phyloP scores from a whole-genome alignment of 2,113 vertebrate species.

The Pteruthius melanotis region DNA sequence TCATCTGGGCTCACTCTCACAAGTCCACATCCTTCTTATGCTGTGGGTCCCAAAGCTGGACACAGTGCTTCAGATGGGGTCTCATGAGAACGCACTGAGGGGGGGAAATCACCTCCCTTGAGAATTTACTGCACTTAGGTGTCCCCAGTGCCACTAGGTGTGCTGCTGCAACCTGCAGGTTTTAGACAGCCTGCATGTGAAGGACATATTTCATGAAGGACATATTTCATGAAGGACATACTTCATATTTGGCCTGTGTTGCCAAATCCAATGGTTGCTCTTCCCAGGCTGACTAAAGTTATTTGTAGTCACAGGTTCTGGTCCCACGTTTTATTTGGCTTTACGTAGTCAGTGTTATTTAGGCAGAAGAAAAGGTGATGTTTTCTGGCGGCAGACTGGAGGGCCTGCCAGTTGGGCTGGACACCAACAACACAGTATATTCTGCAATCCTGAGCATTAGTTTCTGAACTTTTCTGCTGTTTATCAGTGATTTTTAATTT shows the following conservation, averaged over 20 bases:
- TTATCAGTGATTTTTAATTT: neutral
- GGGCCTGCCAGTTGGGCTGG: neutral
- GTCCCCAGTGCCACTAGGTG: neutral
- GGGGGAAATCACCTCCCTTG: neutral
- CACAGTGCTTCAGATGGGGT: neutral
- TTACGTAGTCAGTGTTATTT: rapidly evolving
- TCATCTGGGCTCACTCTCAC: neutral
- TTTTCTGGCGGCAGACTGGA: neutral
- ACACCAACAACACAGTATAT: neutral
- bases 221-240: no score
- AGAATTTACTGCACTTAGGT: neutral
- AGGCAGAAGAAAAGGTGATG: neutral
- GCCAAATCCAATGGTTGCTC: neutral
- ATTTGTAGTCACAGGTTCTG: neutral
- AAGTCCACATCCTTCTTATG: neutral
- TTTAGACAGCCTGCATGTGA: rapidly evolving
- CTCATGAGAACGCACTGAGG: no score
- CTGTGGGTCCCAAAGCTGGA: neutral
- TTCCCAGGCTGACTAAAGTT: neutral
- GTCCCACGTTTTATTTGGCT: neutral
- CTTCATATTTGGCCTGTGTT: no score
- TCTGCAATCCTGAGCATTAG: neutral
- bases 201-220: neutral
- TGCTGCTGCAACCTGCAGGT: neutral
- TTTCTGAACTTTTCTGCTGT: neutral